Conservation (phyloP, 2,888 invertebrate genomes). For the Gari tellinella region DNA sequence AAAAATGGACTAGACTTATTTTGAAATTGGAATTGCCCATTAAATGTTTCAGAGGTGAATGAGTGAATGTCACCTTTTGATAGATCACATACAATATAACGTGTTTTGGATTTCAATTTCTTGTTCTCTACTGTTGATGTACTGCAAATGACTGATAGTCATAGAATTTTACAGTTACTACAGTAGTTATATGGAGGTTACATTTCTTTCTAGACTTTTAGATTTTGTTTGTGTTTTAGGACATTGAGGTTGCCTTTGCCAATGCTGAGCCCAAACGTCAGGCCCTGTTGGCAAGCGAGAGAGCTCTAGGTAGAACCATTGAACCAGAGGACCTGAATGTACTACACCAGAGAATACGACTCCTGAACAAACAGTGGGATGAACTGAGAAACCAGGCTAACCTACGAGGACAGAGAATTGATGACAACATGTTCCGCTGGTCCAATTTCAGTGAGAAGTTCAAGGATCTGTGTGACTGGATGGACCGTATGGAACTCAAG, state of each 20-base stretch:
- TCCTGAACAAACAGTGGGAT: constrained; percentile 83
- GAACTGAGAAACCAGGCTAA: constrained; percentile 78
- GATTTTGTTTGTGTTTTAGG: constrained; percentile 64
- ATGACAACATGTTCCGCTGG: constrained; percentile 77
- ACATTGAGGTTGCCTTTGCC: constrained; percentile 75
- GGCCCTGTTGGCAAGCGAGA: constrained; percentile 71
- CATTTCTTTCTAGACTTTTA: no score
- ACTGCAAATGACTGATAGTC: no score
- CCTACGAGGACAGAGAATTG: constrained; percentile 70
- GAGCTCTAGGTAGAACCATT: constrained; percentile 69
- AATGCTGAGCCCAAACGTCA: constrained; percentile 74
- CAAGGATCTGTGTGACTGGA: constrained; percentile 75
- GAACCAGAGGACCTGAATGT: constrained; percentile 81
- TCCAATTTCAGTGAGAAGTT: constrained; percentile 72
- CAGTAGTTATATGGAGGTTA: no score
- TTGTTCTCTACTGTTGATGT: no score
- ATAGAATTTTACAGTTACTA: no score
- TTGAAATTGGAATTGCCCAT: no score
- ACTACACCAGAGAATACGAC: constrained; percentile 79
- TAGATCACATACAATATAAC: no score
- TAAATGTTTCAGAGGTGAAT: no score
- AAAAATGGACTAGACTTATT: no score
- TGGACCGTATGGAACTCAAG: constrained; percentile 77
- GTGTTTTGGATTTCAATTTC: no score
- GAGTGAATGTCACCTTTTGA: no score